These are phyloP conservation scores for Chloroceryle amazona DNA, from an alignment of 2,797 vertebrate species.

Conservation along the genomic window DNA sequence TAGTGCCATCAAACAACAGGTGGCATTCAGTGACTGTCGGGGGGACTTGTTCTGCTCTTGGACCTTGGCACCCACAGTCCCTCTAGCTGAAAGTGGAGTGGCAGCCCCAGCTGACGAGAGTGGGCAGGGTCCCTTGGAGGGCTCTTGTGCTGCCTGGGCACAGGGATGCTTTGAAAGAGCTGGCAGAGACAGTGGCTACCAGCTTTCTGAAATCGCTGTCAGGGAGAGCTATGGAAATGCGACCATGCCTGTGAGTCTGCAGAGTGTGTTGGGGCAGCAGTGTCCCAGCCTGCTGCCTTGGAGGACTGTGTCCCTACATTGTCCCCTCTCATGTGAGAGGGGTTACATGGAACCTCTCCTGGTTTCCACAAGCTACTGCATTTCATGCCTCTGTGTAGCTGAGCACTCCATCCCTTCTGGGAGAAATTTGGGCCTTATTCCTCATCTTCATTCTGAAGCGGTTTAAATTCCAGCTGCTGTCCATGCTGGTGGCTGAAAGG, in stretches of 20 bases:
- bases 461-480: background rate
- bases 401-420: background rate
- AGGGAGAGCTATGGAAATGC: background rate
- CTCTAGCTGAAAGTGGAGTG: background rate
- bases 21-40: background rate
- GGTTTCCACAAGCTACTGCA: background rate
- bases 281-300: background rate
- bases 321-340: background rate
- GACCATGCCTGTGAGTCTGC: background rate
- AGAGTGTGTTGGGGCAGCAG: background rate
- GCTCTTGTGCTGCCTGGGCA: background rate
- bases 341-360: background rate
- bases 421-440: background rate
- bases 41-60: background rate
- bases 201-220: background rate
- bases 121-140: background rate
- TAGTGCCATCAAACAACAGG: background rate
- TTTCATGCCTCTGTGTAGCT: background rate
- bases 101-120: background rate
- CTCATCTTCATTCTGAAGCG: background rate
- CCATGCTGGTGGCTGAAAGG: background rate
- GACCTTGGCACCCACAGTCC: background rate
- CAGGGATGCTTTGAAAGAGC: background rate
- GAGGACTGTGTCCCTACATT: accelerated
- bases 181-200: background rate